A percentile compares a stretch with the other conserved stretches of the same genome.
Evolutionary conservation across 1,140 invertebrate species (phyloP).

Genomic region (Helicoverpa zea): DNA sequence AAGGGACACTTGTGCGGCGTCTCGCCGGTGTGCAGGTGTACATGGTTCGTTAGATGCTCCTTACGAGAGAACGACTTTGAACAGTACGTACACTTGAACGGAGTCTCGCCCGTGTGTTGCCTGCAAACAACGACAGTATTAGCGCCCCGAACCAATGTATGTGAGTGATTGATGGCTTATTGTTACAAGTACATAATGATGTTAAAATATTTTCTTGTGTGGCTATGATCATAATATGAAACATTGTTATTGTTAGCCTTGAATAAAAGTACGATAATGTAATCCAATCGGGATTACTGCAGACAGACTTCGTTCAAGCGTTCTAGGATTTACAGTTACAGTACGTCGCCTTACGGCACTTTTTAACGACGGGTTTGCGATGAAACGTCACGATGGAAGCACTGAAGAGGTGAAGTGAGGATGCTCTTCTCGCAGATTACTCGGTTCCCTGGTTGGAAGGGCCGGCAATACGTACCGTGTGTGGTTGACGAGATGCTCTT

Average conservation of each 20-base stretch:
- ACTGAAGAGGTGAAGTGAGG: background rate
- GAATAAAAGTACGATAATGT: background rate
- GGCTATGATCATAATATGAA: background rate
- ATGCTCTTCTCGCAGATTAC: background rate
- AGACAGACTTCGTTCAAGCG: constrained; percentile 36
- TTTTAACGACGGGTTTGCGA: background rate
- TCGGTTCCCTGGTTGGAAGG: too few relatives aligned
- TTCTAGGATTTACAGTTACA: background rate
- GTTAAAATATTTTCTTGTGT: too few relatives aligned
- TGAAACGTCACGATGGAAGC: background rate
- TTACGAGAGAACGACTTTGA: constrained; percentile 93
- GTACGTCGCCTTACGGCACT: background rate
- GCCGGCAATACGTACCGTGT: constrained; percentile 80
- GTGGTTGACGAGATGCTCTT: constrained; percentile 93
- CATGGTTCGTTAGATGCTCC: constrained; percentile 94
- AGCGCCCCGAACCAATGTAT: constrained; percentile 39
- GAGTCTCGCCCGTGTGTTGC: constrained; percentile 95
- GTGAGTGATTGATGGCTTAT: background rate
- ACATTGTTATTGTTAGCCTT: constrained; percentile 15
- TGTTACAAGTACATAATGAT: background rate
- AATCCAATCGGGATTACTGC: background rate
- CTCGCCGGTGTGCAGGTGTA: constrained; percentile 91
- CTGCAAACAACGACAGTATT: constrained; percentile 71
- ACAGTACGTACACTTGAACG: constrained; percentile 90
- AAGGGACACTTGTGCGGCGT: constrained; percentile 92